These are phyloP conservation scores for Pachypanchax playfairii DNA, from an alignment of 2,113 vertebrate genomes.

Conservation along the genomic window DNA sequence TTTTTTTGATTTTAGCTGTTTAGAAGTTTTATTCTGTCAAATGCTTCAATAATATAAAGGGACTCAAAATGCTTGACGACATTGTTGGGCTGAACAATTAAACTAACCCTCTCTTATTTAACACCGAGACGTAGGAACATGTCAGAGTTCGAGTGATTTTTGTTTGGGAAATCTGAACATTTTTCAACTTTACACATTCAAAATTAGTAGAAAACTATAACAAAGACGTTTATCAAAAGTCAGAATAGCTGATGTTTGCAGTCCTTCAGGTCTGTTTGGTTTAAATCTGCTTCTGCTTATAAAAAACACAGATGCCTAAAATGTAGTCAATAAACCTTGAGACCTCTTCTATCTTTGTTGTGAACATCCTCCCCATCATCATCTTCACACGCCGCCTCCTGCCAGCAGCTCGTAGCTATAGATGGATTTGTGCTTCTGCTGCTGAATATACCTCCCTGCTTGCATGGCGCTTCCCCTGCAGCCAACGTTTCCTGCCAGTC, in stretches of 20 bases:
- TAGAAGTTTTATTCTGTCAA: too few species aligned
- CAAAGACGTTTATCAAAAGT: neutral
- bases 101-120: too few species aligned
- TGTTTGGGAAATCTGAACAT: neutral
- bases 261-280: neutral
- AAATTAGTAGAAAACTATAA: neutral
- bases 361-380: slow-evolving; percentile 29
- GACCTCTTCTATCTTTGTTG: slow-evolving; percentile 51
- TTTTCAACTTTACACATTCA: neutral
- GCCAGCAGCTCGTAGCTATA: slow-evolving; percentile 10
- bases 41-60: too few species aligned
- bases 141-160: too few species aligned
- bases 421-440: slow-evolving; percentile 37
- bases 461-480: neutral
- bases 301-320: slow-evolving; percentile 24
- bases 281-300: neutral
- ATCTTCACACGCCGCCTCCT: slow-evolving; percentile 38
- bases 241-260: neutral
- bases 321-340: slow-evolving; percentile 57
- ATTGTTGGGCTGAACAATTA: too few species aligned
- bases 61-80: too few species aligned
- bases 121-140: too few species aligned
- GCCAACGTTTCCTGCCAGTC: slow-evolving; percentile 31
- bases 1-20: too few species aligned
- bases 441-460: slow-evolving; percentile 20